Percentiles rank a stretch among this genome's conserved stretches.
Conservation (phyloP, 1,140 invertebrate genomes). For the Trichonephila clavata region DNA sequence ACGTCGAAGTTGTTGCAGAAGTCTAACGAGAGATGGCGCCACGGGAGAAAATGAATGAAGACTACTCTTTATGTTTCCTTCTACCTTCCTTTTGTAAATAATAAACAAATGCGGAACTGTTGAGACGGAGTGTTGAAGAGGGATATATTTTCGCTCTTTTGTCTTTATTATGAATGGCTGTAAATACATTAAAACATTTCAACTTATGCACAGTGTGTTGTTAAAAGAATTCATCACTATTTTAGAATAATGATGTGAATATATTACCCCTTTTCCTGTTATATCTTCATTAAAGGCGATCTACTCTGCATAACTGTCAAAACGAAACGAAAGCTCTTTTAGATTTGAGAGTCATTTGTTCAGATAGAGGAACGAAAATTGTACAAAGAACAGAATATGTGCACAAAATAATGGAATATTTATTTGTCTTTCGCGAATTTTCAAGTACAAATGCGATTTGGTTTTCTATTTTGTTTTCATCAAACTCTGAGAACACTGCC, state of each 20-base stretch:
- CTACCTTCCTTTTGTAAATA: neutral
- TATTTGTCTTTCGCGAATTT: neutral
- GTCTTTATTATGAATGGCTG: neutral
- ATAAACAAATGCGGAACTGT: slow-evolving; percentile 17
- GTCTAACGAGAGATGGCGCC: slow-evolving; percentile 74
- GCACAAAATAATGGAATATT: neutral
- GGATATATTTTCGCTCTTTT: slow-evolving; percentile 31
- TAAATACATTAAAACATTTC: slow-evolving; percentile 42
- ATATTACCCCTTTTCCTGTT: neutral
- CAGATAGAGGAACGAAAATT: neutral
- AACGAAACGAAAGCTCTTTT: neutral
- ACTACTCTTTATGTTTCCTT: neutral
- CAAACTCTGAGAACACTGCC: neutral
- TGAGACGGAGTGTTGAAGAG: neutral
- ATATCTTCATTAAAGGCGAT: neutral
- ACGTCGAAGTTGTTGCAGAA: slow-evolving; percentile 74
- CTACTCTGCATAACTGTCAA: neutral
- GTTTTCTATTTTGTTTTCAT: neutral
- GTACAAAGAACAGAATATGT: neutral
- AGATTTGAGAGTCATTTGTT: neutral
- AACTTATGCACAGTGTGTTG: slow-evolving; percentile 37
- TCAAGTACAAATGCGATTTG: neutral
- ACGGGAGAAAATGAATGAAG: neutral
- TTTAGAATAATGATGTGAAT: slow-evolving; percentile 36
- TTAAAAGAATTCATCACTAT: slow-evolving; percentile 33